These are phyloP conservation scores for Hylaea fasciaria DNA, from an alignment of 2,888 invertebrate species.

Conservation along the genomic window DNA sequence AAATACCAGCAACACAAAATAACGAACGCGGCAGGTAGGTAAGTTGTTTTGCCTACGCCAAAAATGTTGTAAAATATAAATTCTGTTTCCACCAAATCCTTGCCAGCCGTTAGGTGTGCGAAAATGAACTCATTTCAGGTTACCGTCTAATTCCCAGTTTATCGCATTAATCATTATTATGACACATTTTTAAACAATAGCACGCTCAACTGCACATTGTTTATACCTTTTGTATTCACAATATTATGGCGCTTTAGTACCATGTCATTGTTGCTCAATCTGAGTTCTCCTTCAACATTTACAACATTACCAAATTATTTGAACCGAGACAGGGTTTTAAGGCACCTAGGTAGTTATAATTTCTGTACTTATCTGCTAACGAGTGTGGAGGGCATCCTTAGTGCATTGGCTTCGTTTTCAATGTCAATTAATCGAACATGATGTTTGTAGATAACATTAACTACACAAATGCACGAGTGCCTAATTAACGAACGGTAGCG, in stretches of 20 bases:
- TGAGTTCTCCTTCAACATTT: not conserved
- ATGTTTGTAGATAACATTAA: not conserved
- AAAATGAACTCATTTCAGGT: slow-evolving; percentile 30
- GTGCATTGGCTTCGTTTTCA: slow-evolving; percentile 27
- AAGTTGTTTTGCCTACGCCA: too few relatives aligned
- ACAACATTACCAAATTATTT: not conserved
- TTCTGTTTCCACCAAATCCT: not conserved
- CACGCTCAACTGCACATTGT: slow-evolving; percentile 10
- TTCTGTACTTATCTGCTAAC: not conserved
- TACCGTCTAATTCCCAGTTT: slow-evolving; percentile 10
- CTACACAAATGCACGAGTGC: not conserved
- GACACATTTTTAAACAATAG: slow-evolving; percentile 26
- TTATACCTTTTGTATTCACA: slow-evolving; percentile 5
- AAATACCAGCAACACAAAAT: too few relatives aligned
- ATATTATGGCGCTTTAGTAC: slow-evolving; percentile 1
- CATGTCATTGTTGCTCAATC: slow-evolving; percentile 2
- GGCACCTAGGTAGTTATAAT: not conserved
- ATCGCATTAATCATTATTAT: slow-evolving; percentile 15
- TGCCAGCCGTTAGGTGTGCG: not conserved
- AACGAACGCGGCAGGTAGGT: too few relatives aligned
- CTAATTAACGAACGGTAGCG: too few relatives aligned
- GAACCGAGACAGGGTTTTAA: slow-evolving; percentile 1
- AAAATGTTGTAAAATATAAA: too few relatives aligned
- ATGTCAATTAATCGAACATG: slow-evolving; percentile 20
- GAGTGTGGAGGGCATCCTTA: slow-evolving; percentile 4